These are phyloP conservation scores for Stegodyphus mimosarum DNA, from an alignment of 1,140 invertebrate genomes.

Conservation along the genomic window DNA sequence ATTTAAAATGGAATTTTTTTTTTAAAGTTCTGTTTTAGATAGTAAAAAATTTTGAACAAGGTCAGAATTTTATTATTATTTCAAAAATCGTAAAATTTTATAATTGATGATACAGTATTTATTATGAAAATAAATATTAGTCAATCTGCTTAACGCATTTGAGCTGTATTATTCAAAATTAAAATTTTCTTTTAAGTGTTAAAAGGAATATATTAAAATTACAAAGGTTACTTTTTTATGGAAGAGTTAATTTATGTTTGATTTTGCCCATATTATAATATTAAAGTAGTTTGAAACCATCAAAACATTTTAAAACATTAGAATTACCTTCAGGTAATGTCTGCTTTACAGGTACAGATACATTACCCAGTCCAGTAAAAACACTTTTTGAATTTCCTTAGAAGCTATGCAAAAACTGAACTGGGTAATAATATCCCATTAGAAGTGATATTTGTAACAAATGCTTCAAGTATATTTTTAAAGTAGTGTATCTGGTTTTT, in stretches of 20 bases:
- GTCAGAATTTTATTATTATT: no score
- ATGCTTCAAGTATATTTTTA: constrained; percentile 33
- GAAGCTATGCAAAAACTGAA: constrained; percentile 17
- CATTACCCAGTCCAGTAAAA: constrained; percentile 1
- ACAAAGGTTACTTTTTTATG: background rate
- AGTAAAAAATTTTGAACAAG: no score
- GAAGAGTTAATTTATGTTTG: background rate
- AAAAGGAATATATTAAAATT: background rate
- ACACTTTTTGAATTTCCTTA: constrained; percentile 6
- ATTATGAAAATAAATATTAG: no score
- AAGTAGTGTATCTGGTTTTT: background rate
- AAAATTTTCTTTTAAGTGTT: background rate
- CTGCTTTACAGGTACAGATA: constrained; percentile 1
- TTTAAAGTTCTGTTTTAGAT: no score
- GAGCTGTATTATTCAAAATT: no score
- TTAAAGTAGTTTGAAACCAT: background rate
- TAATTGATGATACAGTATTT: no score
- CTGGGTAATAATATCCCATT: constrained; percentile 13
- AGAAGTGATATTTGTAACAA: constrained; percentile 25
- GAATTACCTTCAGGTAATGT: background rate
- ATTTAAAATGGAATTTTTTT: no score
- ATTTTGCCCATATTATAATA: background rate
- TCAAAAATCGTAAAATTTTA: no score
- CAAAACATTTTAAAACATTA: background rate
- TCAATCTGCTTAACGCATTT: no score